Base-by-base conservation (phyloP, 1,140 invertebrate genomes). In the Euwallacea fornicatus region DNA sequence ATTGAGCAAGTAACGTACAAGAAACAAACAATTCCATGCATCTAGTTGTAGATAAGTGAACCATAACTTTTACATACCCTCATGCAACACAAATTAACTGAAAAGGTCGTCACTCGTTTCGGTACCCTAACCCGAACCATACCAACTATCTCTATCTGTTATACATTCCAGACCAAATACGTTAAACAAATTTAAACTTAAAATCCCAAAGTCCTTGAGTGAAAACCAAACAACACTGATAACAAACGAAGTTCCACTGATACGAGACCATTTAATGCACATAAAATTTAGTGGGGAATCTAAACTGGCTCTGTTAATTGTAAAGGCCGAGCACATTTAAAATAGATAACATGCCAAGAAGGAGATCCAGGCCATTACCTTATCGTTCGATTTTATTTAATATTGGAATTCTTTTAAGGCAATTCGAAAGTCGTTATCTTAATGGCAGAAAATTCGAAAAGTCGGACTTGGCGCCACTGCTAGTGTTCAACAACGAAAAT, bases 231-330 rank as follows among this genome's bases (percentile, higher is more conserved):
- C 55, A 16, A 10, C 21, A 21, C 9, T 58, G 16, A 58, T n/a
- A n/a, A 15, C 13, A 15, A 10, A 13, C 10, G 3, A 10, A 58
- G 21, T 16, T 58, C 21, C 21, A 58, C 55, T 58, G 55, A 58
- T 58, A 58, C n/a, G 55, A 10, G 13, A 6, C 55, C 55, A 21
- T 58, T 58, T 15, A 58, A 58, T 58, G 55, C 55, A 58, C 55
- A 58, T 58, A 58, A 58, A n/a, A 13, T n/a, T 58, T 21, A 58
- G 55, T 33, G 9, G 55, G 55, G 55, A 58, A 58, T 21, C n/a
- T 58, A 58, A 58, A 58, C 55, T 58, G 55, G 55, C n/a, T 7
- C 9, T 21, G 21, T 58, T 58, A 58, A 15, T 58, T 58, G 55
- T 58, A 15, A 4, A 21, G 16, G 55, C 16, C 21, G 13, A 13